These are phyloP conservation scores for Megalopta genalis DNA, from an alignment of 1,140 invertebrate species.

Conservation along the genomic window DNA sequence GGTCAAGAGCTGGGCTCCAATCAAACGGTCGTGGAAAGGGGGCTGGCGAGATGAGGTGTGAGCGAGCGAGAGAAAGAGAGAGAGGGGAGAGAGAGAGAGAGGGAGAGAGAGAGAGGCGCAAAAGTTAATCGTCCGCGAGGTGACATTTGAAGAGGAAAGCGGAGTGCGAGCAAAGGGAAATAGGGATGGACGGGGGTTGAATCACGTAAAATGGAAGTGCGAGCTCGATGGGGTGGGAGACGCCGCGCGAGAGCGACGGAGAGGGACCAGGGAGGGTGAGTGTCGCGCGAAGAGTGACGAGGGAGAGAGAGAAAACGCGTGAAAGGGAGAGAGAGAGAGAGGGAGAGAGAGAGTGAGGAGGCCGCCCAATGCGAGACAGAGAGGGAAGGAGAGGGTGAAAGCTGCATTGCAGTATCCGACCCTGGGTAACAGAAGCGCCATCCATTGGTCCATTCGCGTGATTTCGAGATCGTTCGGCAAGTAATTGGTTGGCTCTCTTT, in stretches of 20 bases:
- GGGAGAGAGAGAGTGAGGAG: not conserved
- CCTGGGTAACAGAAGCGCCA: constrained; percentile 58
- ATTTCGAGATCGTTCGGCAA: constrained; percentile 46
- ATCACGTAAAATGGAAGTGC: constrained; percentile 60
- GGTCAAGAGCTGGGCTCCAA: constrained; percentile 54
- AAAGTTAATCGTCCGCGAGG: constrained; percentile 65
- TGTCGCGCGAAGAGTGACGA: constrained; percentile 3
- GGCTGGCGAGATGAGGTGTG: not conserved
- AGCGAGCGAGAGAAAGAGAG: not conserved
- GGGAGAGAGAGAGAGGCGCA: constrained; percentile 7
- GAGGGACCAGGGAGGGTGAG: not conserved
- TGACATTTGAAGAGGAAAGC: constrained; percentile 61
- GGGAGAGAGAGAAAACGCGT: not conserved
- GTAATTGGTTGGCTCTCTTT: constrained; percentile 53
- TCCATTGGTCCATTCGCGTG: constrained; percentile 48
- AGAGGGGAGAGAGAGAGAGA: no score
- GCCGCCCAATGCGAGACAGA: not conserved
- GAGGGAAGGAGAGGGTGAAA: constrained; percentile 52
- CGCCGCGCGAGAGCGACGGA: not conserved
- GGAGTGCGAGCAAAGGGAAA: constrained; percentile 48
- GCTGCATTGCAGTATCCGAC: constrained; percentile 65
- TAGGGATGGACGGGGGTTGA: constrained; percentile 32
- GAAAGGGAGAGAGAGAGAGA: not conserved
- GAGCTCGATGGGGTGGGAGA: constrained; percentile 23
- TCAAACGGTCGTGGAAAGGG: constrained; percentile 58